phyloP scores from a whole-genome alignment of 2,797 vertebrate species.

The Coracias cyanogaster region DNA sequence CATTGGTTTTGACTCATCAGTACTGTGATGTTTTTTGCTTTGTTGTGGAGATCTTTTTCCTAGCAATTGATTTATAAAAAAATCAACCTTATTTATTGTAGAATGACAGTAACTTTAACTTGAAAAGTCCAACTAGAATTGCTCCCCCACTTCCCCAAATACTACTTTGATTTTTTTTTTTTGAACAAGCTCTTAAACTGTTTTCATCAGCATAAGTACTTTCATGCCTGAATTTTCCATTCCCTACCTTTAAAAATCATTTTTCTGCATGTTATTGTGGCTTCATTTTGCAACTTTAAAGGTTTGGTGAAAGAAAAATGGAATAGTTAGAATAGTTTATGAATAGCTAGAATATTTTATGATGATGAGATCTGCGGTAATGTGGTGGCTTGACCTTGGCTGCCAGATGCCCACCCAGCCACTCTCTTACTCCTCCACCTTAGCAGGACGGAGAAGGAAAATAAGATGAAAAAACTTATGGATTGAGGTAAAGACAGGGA shows the following conservation, averaged over 20 bases:
- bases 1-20: not conserved
- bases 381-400: not conserved
- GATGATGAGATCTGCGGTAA: not conserved
- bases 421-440: not conserved
- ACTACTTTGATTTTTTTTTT: not conserved
- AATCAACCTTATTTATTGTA: not conserved
- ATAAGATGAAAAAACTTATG: not conserved
- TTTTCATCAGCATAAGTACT: not conserved
- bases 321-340: not conserved
- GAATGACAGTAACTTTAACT: not conserved
- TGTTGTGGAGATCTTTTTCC: not conserved
- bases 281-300: not conserved
- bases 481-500: rapidly evolving
- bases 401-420: not conserved
- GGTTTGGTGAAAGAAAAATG: not conserved
- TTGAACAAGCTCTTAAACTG: not conserved
- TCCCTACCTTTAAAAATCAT: not conserved
- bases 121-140: not conserved
- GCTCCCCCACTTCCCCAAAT: too few species aligned
- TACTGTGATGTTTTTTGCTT: not conserved
- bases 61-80: not conserved
- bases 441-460: not conserved
- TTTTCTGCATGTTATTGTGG: not conserved
- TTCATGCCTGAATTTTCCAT: not conserved
- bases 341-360: not conserved